Conservation (phyloP, 2,888 invertebrate genomes). For the Sinelater perroti region DNA sequence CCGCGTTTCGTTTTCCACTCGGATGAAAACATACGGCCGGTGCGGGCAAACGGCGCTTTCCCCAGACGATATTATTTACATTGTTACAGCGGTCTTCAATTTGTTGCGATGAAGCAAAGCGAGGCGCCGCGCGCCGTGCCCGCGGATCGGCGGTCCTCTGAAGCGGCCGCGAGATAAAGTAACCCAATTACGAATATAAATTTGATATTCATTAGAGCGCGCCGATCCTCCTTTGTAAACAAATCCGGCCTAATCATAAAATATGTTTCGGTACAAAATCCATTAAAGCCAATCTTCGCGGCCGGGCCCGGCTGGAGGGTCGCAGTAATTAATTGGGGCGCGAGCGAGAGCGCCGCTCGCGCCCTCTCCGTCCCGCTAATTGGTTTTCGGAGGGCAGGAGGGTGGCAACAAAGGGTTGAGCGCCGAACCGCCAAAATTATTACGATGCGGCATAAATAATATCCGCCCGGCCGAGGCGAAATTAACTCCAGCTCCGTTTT, state of each 20-base stretch:
- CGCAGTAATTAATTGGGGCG: slow-evolving; percentile 41
- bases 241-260: slow-evolving; percentile 40
- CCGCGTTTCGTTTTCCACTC: slow-evolving; percentile 28
- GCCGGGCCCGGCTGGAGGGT: slow-evolving; percentile 38
- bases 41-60: slow-evolving; percentile 30
- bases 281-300: slow-evolving; percentile 42
- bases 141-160: no score
- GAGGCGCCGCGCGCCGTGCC: no score
- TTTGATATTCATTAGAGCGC: slow-evolving; percentile 34
- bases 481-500: slow-evolving; percentile 25
- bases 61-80: slow-evolving; percentile 36
- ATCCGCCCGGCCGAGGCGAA: slow-evolving; percentile 33
- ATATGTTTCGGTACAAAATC: slow-evolving; percentile 41
- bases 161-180: slow-evolving; percentile 31
- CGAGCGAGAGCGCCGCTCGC: slow-evolving; percentile 33
- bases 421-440: slow-evolving; percentile 38
- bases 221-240: slow-evolving; percentile 38
- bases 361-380: slow-evolving; percentile 39
- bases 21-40: slow-evolving; percentile 34
- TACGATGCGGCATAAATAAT: slow-evolving; percentile 38
- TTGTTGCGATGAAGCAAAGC: slow-evolving; percentile 35
- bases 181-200: slow-evolving; percentile 32
- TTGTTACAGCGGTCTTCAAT: slow-evolving; percentile 35
- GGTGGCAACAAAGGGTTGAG: slow-evolving; percentile 40
- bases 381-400: slow-evolving; percentile 43